Evolutionary conservation across 2,113 vertebrate genomes (phyloP).

Genomic region (Acanthisitta chloris): DNA sequence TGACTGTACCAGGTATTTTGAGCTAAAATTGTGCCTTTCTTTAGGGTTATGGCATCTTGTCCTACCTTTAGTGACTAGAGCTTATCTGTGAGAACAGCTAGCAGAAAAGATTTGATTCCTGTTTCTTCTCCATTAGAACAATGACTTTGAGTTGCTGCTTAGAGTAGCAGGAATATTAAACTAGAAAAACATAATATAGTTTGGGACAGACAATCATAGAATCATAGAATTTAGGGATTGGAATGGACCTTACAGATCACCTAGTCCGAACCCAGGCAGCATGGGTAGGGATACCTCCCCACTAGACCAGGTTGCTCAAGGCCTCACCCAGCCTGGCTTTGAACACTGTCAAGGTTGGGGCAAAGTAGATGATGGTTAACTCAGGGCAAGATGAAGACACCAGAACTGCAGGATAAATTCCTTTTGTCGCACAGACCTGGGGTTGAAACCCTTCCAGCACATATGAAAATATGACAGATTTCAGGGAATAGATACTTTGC

Average conservation of each 20-base stretch:
- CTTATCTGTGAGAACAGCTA: background rate
- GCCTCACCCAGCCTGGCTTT: too few species aligned
- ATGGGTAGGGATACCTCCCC: too few species aligned
- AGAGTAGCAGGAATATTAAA: background rate
- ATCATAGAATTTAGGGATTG: too few species aligned
- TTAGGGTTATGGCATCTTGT: background rate
- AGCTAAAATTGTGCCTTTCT: background rate
- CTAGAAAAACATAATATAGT: background rate
- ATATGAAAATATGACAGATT: background rate
- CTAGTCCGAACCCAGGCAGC: too few species aligned
- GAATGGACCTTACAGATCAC: too few species aligned
- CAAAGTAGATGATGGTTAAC: background rate
- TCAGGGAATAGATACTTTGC: background rate
- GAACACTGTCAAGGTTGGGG: too few species aligned
- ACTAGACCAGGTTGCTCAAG: too few species aligned
- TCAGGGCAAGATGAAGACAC: background rate
- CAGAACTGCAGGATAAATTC: background rate
- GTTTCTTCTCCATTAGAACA: background rate
- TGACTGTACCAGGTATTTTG: background rate
- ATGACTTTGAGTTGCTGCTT: background rate
- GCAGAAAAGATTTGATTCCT: background rate
- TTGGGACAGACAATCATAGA: too few species aligned
- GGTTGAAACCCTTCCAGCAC: background rate
- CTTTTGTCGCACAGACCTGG: background rate
- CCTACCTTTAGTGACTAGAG: background rate